Percentiles rank a stretch among this genome's conserved stretches.
phyloP scores from a whole-genome alignment of 2,888 invertebrate species.

The Glyphotaelius pellucidus region DNA sequence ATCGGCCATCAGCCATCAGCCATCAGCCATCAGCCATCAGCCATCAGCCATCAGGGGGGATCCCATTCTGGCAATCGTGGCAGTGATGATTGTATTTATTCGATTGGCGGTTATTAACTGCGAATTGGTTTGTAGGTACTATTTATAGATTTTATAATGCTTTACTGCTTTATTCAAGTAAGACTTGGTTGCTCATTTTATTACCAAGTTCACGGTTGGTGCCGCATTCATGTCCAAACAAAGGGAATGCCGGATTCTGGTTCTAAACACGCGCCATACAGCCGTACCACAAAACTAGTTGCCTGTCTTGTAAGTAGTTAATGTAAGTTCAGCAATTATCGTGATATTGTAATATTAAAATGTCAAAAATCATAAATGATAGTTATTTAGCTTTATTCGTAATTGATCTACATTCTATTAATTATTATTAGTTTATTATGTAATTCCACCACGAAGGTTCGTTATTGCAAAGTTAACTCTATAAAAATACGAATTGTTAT shows the following conservation, averaged over 20 bases:
- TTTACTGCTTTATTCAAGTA: not conserved
- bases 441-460: not conserved
- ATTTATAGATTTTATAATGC: not conserved
- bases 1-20: too few species aligned
- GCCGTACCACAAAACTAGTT: not conserved
- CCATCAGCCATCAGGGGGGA: too few species aligned
- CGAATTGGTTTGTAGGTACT: not conserved
- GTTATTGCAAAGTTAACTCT: not conserved
- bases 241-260: not conserved
- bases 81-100: too few species aligned
- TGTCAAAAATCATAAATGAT: not conserved
- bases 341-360: not conserved
- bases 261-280: not conserved
- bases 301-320: not conserved
- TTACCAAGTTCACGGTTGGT: not conserved
- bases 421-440: not conserved
- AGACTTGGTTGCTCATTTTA: not conserved
- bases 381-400: not conserved
- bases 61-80: too few species aligned
- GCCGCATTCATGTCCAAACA: not conserved
- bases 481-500: not conserved
- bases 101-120: too few species aligned
- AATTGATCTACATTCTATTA: not conserved
- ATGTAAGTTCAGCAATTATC: not conserved
- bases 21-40: too few species aligned